Base-by-base conservation (phyloP, 2,113 vertebrate species). In the Psilopsiagon aurifrons region DNA sequence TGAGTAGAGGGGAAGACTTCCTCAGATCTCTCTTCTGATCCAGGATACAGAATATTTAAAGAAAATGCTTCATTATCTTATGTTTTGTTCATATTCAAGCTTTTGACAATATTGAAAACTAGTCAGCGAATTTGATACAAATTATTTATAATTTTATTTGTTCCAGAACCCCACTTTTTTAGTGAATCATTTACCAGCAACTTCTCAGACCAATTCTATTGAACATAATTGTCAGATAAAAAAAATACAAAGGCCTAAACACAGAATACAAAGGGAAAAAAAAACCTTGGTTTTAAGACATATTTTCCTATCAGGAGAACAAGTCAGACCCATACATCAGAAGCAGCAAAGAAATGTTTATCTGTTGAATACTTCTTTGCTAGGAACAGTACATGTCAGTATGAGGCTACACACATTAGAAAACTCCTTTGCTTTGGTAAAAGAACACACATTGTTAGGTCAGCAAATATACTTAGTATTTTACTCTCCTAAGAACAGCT, bases 361-460 rank as follows among this genome's bases (percentile, higher is more conserved):
- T 57, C 37, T 33, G 33, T 49, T 60, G 77, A 78, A 81, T 39
- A 69, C 4, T 54, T 62, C 46, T 51, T 55, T 84, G 24, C 37
- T 66, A 69, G 47, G 73, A 86, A 92, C 39, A 60, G 35, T 23
- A 24, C 24, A 3, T 18, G 46, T 33, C 47, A 60, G 54, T 54
- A 86, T 5, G 2, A 93, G 35, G 25, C 31, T 85, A 79, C 22
- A 20, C 10, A 43, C 31, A 63, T 70, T 33, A 54, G 49, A 81
- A 83, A 81, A 78, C 81, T 59, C 54, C 37, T 96, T 81, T 86
- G 54, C 71, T 96, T 81, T 90, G 71, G 83, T 86, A 80, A 84
- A 35, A 75, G 67, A 88, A 83, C 85, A 62, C 85, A 62, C 29
- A 43, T 17, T 39, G 29, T 49, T 46, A 75, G n/a, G n/a, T 67